phyloP scores from a whole-genome alignment of 2,113 vertebrate genomes.

The Leptosomus discolor region DNA sequence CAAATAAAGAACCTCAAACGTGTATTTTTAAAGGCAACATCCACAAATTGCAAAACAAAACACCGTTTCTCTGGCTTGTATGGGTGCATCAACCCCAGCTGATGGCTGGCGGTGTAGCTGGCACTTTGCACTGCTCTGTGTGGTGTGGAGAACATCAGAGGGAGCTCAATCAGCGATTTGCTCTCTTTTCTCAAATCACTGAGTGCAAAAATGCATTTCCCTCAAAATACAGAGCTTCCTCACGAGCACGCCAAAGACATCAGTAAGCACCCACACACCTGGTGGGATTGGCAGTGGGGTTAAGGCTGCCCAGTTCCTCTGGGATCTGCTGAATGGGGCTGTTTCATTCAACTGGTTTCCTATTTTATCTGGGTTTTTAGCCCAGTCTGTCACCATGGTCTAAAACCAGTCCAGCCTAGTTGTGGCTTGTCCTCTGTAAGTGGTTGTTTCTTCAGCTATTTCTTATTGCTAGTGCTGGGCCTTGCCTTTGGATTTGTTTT shows the following conservation, averaged over 20 bases:
- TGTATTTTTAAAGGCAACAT: neutral
- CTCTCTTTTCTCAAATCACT: neutral
- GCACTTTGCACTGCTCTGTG: neutral
- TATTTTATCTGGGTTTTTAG: neutral
- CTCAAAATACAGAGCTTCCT: neutral
- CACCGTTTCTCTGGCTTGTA: neutral
- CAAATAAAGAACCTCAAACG: neutral
- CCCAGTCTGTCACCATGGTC: neutral
- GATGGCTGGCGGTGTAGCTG: neutral
- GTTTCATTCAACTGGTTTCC: neutral
- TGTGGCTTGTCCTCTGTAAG: neutral
- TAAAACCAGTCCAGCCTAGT: neutral
- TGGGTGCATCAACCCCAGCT: neutral
- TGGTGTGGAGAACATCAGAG: neutral
- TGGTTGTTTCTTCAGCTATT: neutral
- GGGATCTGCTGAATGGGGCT: neutral
- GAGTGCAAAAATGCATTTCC: accelerated
- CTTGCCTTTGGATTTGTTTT: neutral
- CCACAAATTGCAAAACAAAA: neutral
- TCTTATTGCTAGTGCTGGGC: neutral
- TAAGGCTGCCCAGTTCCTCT: neutral
- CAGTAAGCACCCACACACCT: neutral
- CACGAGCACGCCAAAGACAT: neutral
- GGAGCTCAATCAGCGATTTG: neutral
- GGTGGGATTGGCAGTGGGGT: neutral